These are phyloP conservation scores for Lampropteryx suffumata DNA, from an alignment of 2,888 invertebrate genomes.

Conservation along the genomic window DNA sequence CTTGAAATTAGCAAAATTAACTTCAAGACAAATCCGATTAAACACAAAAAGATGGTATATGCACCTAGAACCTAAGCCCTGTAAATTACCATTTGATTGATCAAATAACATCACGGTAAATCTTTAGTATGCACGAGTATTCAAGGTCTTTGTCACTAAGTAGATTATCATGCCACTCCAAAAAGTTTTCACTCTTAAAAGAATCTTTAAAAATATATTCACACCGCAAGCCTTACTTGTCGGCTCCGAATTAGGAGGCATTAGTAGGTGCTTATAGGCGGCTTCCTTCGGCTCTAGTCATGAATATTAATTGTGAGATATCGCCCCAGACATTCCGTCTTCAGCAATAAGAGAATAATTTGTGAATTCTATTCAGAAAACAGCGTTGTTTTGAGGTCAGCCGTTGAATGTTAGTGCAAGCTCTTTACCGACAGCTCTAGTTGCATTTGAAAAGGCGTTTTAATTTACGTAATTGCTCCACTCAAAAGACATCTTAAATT, in stretches of 20 bases:
- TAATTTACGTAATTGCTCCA: constrained; percentile 13
- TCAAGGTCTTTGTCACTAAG: neutral
- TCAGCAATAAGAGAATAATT: constrained; percentile 48
- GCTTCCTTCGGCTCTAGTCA: constrained; percentile 41
- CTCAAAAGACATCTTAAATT: constrained; percentile 4
- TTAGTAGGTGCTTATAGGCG: constrained; percentile 37
- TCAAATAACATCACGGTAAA: too few relatives aligned
- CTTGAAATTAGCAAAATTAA: too few relatives aligned
- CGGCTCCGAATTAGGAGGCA: constrained; percentile 32
- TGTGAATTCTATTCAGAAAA: constrained; percentile 41
- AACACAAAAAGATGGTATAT: too few relatives aligned
- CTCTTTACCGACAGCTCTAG: neutral
- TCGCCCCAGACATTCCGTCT: constrained; percentile 47
- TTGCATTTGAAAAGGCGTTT: constrained; percentile 3
- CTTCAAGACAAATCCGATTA: too few relatives aligned
- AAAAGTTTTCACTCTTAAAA: constrained; percentile 1
- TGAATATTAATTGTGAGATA: constrained; percentile 57
- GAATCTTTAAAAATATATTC: constrained; percentile 24
- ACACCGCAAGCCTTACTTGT: constrained; percentile 25
- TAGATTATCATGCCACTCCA: neutral
- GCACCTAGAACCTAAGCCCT: too few relatives aligned
- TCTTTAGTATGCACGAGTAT: too few relatives aligned
- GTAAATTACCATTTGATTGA: too few relatives aligned
- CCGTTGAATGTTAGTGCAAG: neutral
- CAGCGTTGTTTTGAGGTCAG: constrained; percentile 26